Percentiles rank a stretch among this genome's conserved stretches.
Evolutionary conservation across 2,888 invertebrate genomes (phyloP).

Genomic region (Tortricodes alternella): DNA sequence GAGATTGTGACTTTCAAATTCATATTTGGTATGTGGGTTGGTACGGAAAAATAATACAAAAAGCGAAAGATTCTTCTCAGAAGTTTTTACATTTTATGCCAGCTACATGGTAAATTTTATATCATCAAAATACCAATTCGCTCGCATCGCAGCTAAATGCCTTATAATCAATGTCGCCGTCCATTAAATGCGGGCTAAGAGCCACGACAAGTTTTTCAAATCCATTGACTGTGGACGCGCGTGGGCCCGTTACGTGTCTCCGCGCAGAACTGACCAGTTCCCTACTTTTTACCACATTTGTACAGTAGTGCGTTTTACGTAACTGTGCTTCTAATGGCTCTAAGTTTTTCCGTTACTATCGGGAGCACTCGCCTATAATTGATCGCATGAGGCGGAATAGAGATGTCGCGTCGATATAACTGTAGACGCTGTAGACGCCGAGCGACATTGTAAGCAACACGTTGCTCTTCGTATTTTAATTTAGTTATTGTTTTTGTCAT

Average conservation of each 20-base stretch:
- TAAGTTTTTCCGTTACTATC: conserved; percentile 65
- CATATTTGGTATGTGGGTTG: too few species aligned
- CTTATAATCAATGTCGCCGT: conserved; percentile 38
- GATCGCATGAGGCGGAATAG: conserved; percentile 54
- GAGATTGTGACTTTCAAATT: too few species aligned
- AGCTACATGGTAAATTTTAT: not conserved
- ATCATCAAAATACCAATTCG: conserved; percentile 28
- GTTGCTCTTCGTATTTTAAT: too few species aligned
- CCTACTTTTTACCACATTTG: conserved; percentile 58
- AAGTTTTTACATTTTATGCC: not conserved
- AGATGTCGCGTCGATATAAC: conserved; percentile 42
- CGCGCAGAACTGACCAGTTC: conserved; percentile 48
- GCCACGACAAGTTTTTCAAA: conserved; percentile 58
- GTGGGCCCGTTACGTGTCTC: conserved; percentile 49
- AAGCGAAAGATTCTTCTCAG: not conserved
- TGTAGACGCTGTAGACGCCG: conserved; percentile 37
- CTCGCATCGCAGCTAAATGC: conserved; percentile 11
- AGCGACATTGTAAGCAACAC: too few species aligned
- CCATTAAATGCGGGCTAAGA: conserved; percentile 39
- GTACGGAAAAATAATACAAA: not conserved
- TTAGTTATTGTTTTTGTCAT: too few species aligned
- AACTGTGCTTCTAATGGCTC: conserved; percentile 77
- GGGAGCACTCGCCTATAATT: conserved; percentile 70
- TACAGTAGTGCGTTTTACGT: conserved; percentile 70
- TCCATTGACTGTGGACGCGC: conserved; percentile 53